Conservation (phyloP, 2,113 vertebrate genomes). For the Mixornis gularis region DNA sequence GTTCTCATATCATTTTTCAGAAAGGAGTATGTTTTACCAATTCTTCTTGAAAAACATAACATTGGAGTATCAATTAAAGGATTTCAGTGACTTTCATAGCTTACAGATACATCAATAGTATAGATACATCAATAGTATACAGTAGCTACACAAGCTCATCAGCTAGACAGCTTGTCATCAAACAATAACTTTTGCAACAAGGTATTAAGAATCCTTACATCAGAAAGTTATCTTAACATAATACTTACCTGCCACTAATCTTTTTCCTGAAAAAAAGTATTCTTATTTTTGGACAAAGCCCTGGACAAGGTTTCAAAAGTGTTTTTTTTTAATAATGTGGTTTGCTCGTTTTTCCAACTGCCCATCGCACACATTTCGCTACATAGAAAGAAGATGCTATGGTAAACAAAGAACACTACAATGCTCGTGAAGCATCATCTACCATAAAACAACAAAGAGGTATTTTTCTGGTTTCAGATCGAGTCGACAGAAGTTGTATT, state of each 20-base stretch:
- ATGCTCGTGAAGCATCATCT: background rate
- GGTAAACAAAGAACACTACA: background rate
- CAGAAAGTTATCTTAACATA: background rate
- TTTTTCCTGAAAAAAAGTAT: background rate
- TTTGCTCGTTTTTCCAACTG: background rate
- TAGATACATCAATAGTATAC: background rate
- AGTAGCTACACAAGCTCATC: background rate
- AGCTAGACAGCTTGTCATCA: background rate
- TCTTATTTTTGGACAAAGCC: background rate
- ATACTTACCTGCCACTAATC: background rate
- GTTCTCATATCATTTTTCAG: background rate
- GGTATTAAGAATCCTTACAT: background rate
- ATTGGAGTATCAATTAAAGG: background rate
- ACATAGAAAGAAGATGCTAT: background rate
- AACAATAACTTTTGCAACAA: background rate
- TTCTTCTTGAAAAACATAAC: background rate
- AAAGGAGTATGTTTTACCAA: background rate
- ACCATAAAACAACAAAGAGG: background rate
- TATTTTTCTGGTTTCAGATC: background rate
- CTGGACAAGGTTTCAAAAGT: background rate
- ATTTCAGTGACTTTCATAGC: background rate
- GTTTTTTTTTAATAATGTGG: background rate
- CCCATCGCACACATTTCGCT: background rate
- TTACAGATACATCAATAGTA: background rate
- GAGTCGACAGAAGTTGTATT: background rate